Conservation (phyloP, 2,797 vertebrate species). For the Salarias fasciatus region DNA sequence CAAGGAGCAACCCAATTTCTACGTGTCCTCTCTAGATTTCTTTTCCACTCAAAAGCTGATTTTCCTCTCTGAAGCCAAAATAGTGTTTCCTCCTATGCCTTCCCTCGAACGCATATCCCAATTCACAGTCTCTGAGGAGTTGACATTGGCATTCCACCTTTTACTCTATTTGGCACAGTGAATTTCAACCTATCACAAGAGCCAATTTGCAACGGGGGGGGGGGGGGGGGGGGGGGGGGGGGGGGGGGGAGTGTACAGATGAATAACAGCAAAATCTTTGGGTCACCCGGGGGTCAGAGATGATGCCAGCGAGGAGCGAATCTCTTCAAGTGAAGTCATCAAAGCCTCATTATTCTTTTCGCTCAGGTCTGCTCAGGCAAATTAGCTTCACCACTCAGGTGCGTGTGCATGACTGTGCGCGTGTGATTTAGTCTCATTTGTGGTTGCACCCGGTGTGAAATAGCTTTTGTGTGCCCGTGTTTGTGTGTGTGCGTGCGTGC, state of each 20-base stretch:
- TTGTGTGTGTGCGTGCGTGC: slow-evolving; percentile 1
- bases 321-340: slow-evolving; percentile 66
- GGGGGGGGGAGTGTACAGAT: slow-evolving; percentile 1
- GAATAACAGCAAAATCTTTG: slow-evolving; percentile 32
- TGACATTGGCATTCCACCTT: slow-evolving; percentile 6
- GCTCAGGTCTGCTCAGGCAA: slow-evolving; percentile 49
- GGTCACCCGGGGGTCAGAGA: slow-evolving; percentile 55
- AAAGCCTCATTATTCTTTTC: slow-evolving; percentile 76
- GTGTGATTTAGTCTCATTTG: slow-evolving; percentile 45
- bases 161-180: slow-evolving; percentile 10
- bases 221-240: background rate
- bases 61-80: slow-evolving; percentile 13
- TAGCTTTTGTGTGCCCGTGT: slow-evolving; percentile 21
- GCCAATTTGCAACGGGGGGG: slow-evolving; percentile 14
- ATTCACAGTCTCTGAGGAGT: slow-evolving; percentile 13
- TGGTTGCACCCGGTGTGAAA: slow-evolving; percentile 16
- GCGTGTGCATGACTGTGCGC: background rate
- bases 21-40: slow-evolving; percentile 11
- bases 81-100: slow-evolving; percentile 7
- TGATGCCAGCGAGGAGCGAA: slow-evolving; percentile 53
- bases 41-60: slow-evolving; percentile 16
- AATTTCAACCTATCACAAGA: slow-evolving; percentile 41
- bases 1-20: slow-evolving; percentile 5
- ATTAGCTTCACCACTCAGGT: slow-evolving; percentile 67
- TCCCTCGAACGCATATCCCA: background rate